Evolutionary conservation across 2,888 invertebrate genomes (phyloP).

Genomic region (Zonitis immaculata): DNA sequence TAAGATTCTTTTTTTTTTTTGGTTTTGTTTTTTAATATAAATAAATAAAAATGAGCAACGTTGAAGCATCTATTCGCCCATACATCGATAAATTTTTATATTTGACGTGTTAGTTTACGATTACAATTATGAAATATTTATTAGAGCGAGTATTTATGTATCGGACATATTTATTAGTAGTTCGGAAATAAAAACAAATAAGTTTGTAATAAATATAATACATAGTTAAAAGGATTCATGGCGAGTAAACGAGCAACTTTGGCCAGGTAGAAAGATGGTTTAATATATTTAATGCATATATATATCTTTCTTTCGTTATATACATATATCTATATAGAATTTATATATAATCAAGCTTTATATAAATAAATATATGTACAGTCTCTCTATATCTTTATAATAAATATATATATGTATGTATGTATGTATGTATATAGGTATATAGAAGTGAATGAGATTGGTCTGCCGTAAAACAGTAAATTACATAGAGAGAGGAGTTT

Average conservation of each 20-base stretch:
- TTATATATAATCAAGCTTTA: constrained; percentile 1
- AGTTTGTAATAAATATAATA: constrained; percentile 42
- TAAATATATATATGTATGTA: no score
- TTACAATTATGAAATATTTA: constrained; percentile 47
- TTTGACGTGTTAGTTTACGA: constrained; percentile 42
- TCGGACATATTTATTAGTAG: constrained; percentile 48
- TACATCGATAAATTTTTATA: constrained; percentile 33
- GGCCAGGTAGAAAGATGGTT: constrained; percentile 25
- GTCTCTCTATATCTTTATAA: constrained; percentile 1
- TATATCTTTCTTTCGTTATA: neutral
- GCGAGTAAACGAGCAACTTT: constrained; percentile 27
- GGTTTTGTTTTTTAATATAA: no score
- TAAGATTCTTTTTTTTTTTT: no score
- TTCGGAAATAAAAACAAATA: constrained; percentile 46
- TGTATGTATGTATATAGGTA: no score
- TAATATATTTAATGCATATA: neutral
- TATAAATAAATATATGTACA: constrained; percentile 4
- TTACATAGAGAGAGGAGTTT: constrained; percentile 43
- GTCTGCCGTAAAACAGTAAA: constrained; percentile 43
- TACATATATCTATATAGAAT: neutral
- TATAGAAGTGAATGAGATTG: constrained; percentile 26
- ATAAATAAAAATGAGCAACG: constrained; percentile 23
- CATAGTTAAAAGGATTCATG: constrained; percentile 40
- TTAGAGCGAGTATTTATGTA: constrained; percentile 43
- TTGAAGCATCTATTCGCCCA: constrained; percentile 30